Base-by-base conservation (phyloP, 2,888 invertebrate genomes). In the Cataglyphis altisquamis region DNA sequence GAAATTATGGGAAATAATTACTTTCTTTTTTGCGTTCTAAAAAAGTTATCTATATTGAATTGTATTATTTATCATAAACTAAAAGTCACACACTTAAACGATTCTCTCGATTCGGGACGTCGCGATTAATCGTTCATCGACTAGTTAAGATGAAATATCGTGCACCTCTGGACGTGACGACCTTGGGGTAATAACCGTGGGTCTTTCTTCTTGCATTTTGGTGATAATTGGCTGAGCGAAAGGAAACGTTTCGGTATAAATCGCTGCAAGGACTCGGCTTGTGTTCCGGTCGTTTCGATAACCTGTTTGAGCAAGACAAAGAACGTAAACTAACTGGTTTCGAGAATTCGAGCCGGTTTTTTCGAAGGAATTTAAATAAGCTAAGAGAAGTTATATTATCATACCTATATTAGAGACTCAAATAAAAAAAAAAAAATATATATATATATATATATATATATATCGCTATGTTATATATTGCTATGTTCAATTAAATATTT, bases 101-200 rank as follows among this genome's bases (percentile, higher is more conserved):
- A 64, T 70, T 4, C 29, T 12, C 45, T 32, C 45, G 25, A 45
- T 45, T 9, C 12, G 32, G 10, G 36, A 77, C 10, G 39, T 84
- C 48, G 21, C 64, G 55, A 85, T 85, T 84, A 80, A 80, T 64
- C 21, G 60, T 36, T 41, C 68, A 70, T 74, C 48, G 83, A 73
- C 21, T 73, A 62, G n/a, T 60, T 57, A 52, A 55, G 55, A 41
- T 82, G 83, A 77, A 72, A 64, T 78, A 63, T 74, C 29, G 52
- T 39, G 48, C 57, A 21, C 48, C 60, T 77, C 12, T 39, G 48
- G 6, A 55, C 85, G 78, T 75, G 82, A 82, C 48, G 66, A 62
- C 60, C 63, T 64, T 63, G 52, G 15, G 62, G 41, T 78, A 73
- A 48, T 67, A 72, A 60, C 12, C 48, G 36, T 62, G 68, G 6